Evolutionary conservation across 2,888 invertebrate genomes (phyloP), one percentile per base, ranked within the genome.

Genomic region (Lymantria monacha): DNA sequence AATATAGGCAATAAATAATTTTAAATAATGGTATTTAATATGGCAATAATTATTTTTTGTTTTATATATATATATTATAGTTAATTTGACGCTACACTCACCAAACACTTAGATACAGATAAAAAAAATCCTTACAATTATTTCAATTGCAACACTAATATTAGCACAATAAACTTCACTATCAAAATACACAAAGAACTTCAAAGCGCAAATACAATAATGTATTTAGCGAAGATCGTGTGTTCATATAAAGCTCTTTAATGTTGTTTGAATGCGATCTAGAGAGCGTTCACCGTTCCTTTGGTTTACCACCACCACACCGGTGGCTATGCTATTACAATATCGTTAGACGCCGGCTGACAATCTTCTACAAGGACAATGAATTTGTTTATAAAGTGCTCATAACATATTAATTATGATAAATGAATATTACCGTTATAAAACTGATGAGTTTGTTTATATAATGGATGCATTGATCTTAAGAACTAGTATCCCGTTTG

Each of bases 271-370:
- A 55, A 51, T 46, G 55, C 52, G 49, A 42, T 55, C 50, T 57
- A 48, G 57, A 55, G 66, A 66, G 60, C 63, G 71, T 74, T 66
- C 60, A 67, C 48, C 49, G 46, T 42, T 46, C 53, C 49, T 49
- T 31, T 48, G 42, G 53, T 13, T 74, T 68, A 72, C 75, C 74
- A 63, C 79, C 71, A 71, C 69, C 41, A 31, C 33, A 37, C 33
- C 5, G 22, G 22, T n/a, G n/a, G n/a, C n/a, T n/a, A n/a, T n/a
- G n/a, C 22, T 53, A 49, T 69, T 69, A 70, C 68, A 58, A 45
- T 52, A 58, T 36, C 54, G 13, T 50, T 11, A 42, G 30, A 45
- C 44, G 42, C 46, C 42, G 38, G 14, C 37, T 49, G 49, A 48
- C 51, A 45, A 11, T 42, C 42, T 13, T 2, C 43, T 30, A 37